Evolutionary conservation across 2,797 vertebrate genomes (phyloP), one percentile per base, ranked within the genome.

Genomic region (Syndactyla subalaris): DNA sequence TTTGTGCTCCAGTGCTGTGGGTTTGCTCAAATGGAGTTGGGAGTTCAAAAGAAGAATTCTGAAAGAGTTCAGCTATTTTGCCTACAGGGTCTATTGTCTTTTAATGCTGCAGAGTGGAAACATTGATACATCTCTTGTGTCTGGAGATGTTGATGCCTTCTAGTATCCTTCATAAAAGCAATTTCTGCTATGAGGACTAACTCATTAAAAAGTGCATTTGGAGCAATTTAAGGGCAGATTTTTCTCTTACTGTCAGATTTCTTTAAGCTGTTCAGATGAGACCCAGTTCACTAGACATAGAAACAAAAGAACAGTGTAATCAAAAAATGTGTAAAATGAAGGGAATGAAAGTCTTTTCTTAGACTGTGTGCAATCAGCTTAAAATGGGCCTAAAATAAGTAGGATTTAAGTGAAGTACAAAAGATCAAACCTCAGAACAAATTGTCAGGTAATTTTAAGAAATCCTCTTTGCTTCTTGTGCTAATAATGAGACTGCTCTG

Each of bases 401-500:
- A 76, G 89, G 63, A 86, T 94, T 95, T 90, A 88, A 76, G 79
- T 46, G 63, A 90, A 76, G 17, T 48, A 84, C 73, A 63, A 67
- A 91, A 72, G 79, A 89, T 72, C 51, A 92, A 88, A n/a, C 67
- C 52, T 90, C 45, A 79, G 88, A 93, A 92, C 46, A 76, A 88
- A 79, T 57, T 91, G 63, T 49, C 67, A 91, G 78, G 72, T 83
- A 94, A 93, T 93, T 96, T 96, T 51, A 74, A 72, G 85, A 93
- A 94, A 93, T 89, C 61, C 45, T 85, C 86, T 92, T 91, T 92
- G 21, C 57, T 85, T 2, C 66, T 58, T 90, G 39, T 75, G 76
- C 46, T 91, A 65, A 72, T 86, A 78, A 84, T 49, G 41, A 58
- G 48, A n/a, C 39, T 72, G 32, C 58, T 88, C n/a, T 72, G 58